A percentile compares a stretch with the other conserved stretches of the same genome.
Conservation (phyloP, 1,140 invertebrate genomes). For the Hormaphis cornu region DNA sequence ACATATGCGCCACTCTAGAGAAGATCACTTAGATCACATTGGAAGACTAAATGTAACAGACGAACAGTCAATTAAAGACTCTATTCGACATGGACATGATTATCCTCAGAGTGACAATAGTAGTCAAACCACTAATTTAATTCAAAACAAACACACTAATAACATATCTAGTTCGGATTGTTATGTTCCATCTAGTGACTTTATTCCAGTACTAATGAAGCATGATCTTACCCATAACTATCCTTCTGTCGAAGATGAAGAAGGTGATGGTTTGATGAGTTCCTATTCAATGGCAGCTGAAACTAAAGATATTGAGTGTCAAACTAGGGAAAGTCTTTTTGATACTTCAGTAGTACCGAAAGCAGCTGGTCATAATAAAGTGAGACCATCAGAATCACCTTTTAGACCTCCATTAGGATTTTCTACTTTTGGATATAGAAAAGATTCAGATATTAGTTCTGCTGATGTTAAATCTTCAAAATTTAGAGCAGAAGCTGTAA, state of each 20-base stretch:
- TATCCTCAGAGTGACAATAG: conserved; percentile 21
- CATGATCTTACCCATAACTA: conserved; percentile 2
- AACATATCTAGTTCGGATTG: conserved; percentile 27
- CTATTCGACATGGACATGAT: not conserved
- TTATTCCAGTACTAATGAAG: conserved; percentile 27
- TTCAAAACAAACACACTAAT: conserved; percentile 18
- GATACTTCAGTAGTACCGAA: conserved; percentile 37
- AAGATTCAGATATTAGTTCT: conserved; percentile 43
- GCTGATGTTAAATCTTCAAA: conserved; percentile 41
- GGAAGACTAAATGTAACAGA: conserved; percentile 44
- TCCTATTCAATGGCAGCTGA: conserved; percentile 34
- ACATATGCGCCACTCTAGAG: conserved; percentile 66
- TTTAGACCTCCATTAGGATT: conserved; percentile 39
- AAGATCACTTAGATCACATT: conserved; percentile 60
- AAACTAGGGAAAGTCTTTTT: conserved; percentile 66
- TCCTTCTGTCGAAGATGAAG: conserved; percentile 43
- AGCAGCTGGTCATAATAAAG: conserved; percentile 34
- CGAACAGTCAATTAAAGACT: not conserved
- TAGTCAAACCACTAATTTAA: conserved; percentile 22
- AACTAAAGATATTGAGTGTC: conserved; percentile 66
- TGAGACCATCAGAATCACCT: conserved; percentile 7
- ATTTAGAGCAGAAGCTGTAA: conserved; percentile 55
- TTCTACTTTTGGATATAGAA: conserved; percentile 50
- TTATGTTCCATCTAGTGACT: conserved; percentile 23
- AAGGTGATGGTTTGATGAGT: conserved; percentile 44